These are phyloP conservation scores for Brachyhypopomus gauderio DNA, from an alignment of 2,113 vertebrate genomes.

Conservation along the genomic window DNA sequence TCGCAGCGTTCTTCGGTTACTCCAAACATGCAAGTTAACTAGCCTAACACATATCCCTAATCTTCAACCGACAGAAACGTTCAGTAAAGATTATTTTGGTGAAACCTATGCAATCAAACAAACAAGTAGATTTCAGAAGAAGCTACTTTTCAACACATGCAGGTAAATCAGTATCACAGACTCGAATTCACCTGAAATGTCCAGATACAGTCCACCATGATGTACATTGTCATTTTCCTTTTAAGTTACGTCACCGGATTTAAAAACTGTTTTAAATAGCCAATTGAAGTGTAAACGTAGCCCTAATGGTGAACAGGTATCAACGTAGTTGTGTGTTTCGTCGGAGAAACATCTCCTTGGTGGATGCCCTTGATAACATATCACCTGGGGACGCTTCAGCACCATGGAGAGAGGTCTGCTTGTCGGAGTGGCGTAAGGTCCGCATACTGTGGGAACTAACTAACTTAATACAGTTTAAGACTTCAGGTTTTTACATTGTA, in stretches of 20 bases:
- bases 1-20: neutral
- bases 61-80: too few relatives aligned
- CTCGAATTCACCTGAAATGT: neutral
- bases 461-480: neutral
- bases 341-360: conserved; percentile 38
- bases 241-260: neutral
- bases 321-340: neutral
- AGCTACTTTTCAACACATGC: neutral
- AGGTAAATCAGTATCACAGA: neutral
- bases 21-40: neutral
- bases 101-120: neutral
- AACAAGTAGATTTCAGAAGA: too few relatives aligned
- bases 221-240: neutral
- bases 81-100: neutral
- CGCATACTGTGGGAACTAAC: conserved; percentile 13
- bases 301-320: neutral
- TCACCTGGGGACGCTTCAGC: conserved; percentile 69
- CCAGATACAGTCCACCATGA: neutral
- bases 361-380: conserved; percentile 53
- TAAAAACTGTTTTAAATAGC: conserved; percentile 9
- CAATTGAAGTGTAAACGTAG: neutral
- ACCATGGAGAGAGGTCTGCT: conserved; percentile 64
- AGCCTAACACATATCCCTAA: too few relatives aligned
- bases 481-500: neutral
- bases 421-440: conserved; percentile 21